These are phyloP conservation scores for Sphyrna mokarran DNA, from an alignment of 2,113 vertebrate genomes.

Conservation along the genomic window DNA sequence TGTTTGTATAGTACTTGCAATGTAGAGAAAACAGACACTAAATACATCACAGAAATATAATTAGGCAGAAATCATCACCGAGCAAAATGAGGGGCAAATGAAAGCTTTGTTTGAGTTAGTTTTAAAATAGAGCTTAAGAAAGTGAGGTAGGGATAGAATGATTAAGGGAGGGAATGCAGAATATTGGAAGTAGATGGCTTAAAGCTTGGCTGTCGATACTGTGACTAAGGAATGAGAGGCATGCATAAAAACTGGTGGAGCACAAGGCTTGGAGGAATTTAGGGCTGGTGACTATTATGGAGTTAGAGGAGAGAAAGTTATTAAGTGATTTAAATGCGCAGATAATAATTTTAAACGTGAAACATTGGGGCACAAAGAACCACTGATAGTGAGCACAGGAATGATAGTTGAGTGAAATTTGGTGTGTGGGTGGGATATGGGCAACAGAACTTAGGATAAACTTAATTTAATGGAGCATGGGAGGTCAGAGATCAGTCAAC, in stretches of 20 bases:
- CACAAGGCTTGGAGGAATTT: background rate
- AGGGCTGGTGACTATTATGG: background rate
- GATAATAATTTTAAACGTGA: background rate
- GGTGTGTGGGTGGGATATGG: background rate
- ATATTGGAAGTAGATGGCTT: background rate
- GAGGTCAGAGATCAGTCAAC: background rate
- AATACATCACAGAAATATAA: background rate
- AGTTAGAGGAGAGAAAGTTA: background rate
- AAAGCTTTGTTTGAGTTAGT: background rate
- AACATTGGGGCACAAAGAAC: background rate
- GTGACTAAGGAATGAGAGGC: background rate
- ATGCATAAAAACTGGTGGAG: background rate
- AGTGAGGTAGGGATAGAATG: background rate
- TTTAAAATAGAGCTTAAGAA: background rate
- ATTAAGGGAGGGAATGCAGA: background rate
- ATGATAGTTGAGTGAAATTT: background rate
- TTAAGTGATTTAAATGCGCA: background rate
- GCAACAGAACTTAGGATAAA: background rate
- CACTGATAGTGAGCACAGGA: background rate
- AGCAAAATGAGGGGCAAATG: no score
- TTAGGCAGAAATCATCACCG: background rate
- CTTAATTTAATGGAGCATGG: background rate
- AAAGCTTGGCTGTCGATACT: background rate
- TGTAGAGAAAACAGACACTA: background rate
- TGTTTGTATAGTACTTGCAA: background rate